Evolutionary conservation across 2,888 invertebrate species (phyloP).

Genomic region (Tinea pellionella): DNA sequence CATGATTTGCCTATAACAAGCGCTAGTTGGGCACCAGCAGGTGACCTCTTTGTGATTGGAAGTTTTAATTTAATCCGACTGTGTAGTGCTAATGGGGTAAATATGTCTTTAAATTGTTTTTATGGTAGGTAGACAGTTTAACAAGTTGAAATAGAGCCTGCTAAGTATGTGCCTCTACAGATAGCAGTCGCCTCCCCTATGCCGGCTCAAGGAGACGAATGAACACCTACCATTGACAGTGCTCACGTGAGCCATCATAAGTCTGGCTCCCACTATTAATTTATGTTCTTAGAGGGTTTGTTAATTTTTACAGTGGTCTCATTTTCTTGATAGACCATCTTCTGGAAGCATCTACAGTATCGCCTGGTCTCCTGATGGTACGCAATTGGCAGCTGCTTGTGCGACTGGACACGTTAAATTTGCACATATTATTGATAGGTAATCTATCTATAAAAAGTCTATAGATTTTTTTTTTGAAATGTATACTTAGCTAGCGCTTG

Average conservation of each 20-base stretch:
- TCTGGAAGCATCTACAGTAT: slow-evolving; percentile 91
- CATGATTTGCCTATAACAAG: slow-evolving; percentile 94
- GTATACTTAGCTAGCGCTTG: too few species aligned
- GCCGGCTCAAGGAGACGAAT: too few species aligned
- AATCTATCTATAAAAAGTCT: too few species aligned
- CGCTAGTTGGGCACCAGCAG: slow-evolving; percentile 91
- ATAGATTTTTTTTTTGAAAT: too few species aligned
- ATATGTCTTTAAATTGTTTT: slow-evolving; percentile 26
- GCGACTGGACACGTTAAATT: slow-evolving; percentile 91
- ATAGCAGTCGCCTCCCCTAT: too few species aligned
- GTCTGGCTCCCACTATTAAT: too few species aligned
- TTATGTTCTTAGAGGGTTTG: background rate
- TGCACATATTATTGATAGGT: slow-evolving; percentile 91
- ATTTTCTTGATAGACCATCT: slow-evolving; percentile 88
- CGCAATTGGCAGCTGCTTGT: slow-evolving; percentile 95
- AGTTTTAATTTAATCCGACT: slow-evolving; percentile 92
- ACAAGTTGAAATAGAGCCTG: too few species aligned
- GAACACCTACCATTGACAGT: too few species aligned
- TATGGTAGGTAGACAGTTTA: too few species aligned
- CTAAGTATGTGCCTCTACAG: too few species aligned
- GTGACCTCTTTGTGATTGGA: slow-evolving; percentile 91
- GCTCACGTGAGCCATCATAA: too few species aligned
- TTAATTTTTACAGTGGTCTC: slow-evolving; percentile 77
- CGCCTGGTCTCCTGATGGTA: slow-evolving; percentile 96
- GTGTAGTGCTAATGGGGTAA: slow-evolving; percentile 93